A percentile compares a stretch with the other conserved stretches of the same genome.
These are phyloP conservation scores for Littorina saxatilis DNA, from an alignment of 1,140 invertebrate species.

Conservation along the genomic window DNA sequence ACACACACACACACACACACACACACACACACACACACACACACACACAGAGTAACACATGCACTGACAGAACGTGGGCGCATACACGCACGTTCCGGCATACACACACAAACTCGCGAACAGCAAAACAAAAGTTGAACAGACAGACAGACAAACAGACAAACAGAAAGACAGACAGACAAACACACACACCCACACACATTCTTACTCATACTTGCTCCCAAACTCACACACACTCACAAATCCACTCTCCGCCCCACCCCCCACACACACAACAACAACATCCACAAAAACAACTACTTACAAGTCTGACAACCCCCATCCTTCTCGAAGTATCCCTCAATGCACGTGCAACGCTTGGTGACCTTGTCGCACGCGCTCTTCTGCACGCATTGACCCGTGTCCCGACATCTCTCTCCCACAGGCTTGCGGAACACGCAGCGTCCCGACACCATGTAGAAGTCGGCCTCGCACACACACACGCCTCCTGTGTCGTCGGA, in stretches of 20 bases:
- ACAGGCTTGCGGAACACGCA: conserved; percentile 37
- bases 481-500: conserved; percentile 37
- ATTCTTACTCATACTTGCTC: not conserved
- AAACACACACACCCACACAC: not conserved
- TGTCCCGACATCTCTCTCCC: conserved; percentile 22
- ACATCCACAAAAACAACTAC: not conserved
- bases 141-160: not conserved
- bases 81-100: no score
- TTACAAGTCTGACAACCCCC: conserved; percentile 30
- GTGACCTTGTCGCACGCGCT: conserved; percentile 29
- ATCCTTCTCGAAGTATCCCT: conserved; percentile 33
- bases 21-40: no score
- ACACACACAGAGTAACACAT: no score
- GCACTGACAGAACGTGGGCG: no score
- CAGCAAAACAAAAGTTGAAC: not conserved
- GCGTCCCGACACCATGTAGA: conserved; percentile 33
- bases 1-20: no score
- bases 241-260: not conserved
- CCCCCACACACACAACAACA: not conserved
- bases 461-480: conserved; percentile 32
- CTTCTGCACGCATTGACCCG: conserved; percentile 34
- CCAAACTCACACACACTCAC: not conserved
- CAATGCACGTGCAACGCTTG: conserved; percentile 27
- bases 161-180: not conserved
- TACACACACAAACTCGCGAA: no score